Evolutionary conservation across 2,888 invertebrate genomes (phyloP), one percentile per base, ranked within the genome.

Genomic region (Caenorhabditis parvicauda): DNA sequence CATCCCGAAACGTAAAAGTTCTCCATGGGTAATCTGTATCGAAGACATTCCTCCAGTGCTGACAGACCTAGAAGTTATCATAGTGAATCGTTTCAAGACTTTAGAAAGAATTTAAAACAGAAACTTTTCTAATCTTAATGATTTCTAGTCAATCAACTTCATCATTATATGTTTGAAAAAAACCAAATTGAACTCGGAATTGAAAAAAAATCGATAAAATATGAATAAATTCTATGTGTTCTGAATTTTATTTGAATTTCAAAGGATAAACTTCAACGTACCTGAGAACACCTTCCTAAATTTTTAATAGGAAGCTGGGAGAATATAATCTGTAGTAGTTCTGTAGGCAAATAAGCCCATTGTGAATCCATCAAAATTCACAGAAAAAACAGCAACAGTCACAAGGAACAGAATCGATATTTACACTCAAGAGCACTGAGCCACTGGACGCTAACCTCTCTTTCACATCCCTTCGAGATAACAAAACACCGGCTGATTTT

Each of bases 11-110:
- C 1, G 86, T 84, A 76, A 90, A 90, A 12, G 86, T 86, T 6
- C 87, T 84, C 90, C 90, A 91, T n/a, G 88, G 87, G 32, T 86
- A 85, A 17, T 88, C 88, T 25, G 89, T 84, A 76, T 88, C 86
- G 80, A 90, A 90, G 3, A 87, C 88, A 9, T 77, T 58, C 55
- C 80, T 74, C 89, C 89, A 89, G 17, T 84, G 83, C 60, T 76
- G 82, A 64, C 88, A 87, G 4, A 65, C 63, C 66, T 66, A 12
- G 14, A 42, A 39, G 7, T 22, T 14, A 1, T 37, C 9, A 9
- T 9, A 32, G 35, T 32, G 14, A 12, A 12, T 32, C 35, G 35
- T 12, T 12, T 38, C 19, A 3, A 38, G n/a, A 9, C 19, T 38
- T 38, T 38, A 3, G 19, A 38, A 38, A 38, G 38, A 38, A 32